These are phyloP conservation scores for Rousettus madagascariensis DNA, from an alignment of 2,797 vertebrate genomes.

Conservation along the genomic window DNA sequence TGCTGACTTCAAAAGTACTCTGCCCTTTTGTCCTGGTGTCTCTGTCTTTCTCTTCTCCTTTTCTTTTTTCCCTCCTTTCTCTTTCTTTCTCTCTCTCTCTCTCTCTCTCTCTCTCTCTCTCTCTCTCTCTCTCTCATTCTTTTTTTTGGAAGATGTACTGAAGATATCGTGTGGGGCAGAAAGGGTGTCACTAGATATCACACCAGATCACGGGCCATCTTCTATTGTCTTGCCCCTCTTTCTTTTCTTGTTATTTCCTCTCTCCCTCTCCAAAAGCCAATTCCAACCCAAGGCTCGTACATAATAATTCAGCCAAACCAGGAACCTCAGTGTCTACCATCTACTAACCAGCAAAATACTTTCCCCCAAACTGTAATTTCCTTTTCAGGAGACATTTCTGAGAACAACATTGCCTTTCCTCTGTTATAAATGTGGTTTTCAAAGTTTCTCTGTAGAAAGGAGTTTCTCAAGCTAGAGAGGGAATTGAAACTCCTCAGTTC, in stretches of 20 bases:
- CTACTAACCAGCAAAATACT: neutral
- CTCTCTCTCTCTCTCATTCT: neutral
- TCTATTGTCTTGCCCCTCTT: neutral
- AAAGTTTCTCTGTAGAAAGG: neutral
- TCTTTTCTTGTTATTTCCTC: neutral
- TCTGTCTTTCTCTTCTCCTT: neutral
- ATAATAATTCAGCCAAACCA: neutral
- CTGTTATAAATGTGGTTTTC: neutral
- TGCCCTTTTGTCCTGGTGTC: neutral
- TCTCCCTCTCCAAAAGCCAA: neutral
- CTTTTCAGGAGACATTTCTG: neutral
- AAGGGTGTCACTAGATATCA: neutral
- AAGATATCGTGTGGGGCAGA: neutral
- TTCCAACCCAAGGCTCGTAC: neutral
- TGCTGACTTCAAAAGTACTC: neutral
- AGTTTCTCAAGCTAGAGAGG: constrained; percentile 1
- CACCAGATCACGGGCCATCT: neutral
- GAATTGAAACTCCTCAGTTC: neutral
- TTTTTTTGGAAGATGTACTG: neutral
- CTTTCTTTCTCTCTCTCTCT: neutral
- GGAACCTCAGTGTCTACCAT: neutral
- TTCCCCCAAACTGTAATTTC: neutral
- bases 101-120: neutral
- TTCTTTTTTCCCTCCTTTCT: neutral
- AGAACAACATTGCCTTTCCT: neutral